Base-by-base conservation (phyloP, 2,113 vertebrate genomes). In the Urocynchramus pylzowi region DNA sequence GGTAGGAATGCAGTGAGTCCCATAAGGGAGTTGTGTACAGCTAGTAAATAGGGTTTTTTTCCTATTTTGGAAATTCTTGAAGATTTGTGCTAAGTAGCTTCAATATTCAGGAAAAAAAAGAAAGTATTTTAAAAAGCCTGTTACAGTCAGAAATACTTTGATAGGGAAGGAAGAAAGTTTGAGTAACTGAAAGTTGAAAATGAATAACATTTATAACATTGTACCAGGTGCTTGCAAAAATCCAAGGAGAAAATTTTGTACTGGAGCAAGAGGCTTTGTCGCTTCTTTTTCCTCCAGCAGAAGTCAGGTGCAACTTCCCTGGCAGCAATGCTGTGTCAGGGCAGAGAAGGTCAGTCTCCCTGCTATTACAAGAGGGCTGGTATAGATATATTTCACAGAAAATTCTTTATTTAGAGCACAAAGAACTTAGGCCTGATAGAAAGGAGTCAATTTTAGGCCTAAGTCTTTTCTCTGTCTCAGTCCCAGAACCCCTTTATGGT, bases 41-140 rank as follows among this genome's bases (percentile, higher is more conserved):
- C 71, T 83, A 75, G 26, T 37, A 90, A 92, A 88, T 78, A 65
- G 41, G 18, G 17, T 45, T 95, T 60, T 95, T 93, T 80, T 22
- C 93, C 93, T 96, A 78, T 92, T 97, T 96, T 94, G 93, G 95
- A 96, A 90, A 91, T 96, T 92, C 76, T 94, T 67, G 83, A 89
- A 77, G 79, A 68, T 93, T 80, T 93, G 27, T 75, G 31, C 47
- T 68, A 53, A 92, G 21, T 24, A 75, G 56, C 27, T 75, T 90
- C 92, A 77, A 75, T 1, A 0, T 65, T 74, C 8, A 27, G 39
- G 44, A 6, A 10, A 28, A 12, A 37, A 14, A 44, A 49, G n/a
- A 24, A 28, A 35, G 39, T 81, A 78, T 90, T 94, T 96, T 96
- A 64, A 92, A 96, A 81, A 28, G 16, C 12, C 41, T 80, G 35